Evolutionary conservation across 1,140 invertebrate genomes (phyloP).

Genomic region (Papilio aristodemus): DNA sequence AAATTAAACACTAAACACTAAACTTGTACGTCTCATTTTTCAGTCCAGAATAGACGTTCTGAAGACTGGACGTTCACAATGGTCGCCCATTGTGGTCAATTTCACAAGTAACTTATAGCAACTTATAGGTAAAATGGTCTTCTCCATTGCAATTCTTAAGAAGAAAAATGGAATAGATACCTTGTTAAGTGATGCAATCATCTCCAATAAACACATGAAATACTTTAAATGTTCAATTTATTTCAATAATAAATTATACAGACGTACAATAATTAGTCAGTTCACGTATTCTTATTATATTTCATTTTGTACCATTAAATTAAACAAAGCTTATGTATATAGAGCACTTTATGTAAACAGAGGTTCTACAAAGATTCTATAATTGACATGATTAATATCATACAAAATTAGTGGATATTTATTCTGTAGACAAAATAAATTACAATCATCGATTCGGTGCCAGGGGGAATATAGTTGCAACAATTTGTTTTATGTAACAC

Average conservation of each 20-base stretch:
- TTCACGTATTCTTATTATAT: not conserved
- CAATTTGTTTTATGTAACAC: slow-evolving; percentile 47
- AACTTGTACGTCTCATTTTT: too few species aligned
- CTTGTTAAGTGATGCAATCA: too few species aligned
- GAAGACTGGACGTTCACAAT: too few species aligned
- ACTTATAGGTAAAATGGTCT: too few species aligned
- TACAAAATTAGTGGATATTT: slow-evolving; percentile 2
- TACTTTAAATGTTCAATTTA: too few species aligned
- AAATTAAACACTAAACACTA: too few species aligned
- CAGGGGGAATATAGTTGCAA: slow-evolving; percentile 13
- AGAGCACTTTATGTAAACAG: not conserved
- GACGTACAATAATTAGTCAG: not conserved
- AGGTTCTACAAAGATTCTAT: not conserved
- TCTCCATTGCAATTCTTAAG: too few species aligned
- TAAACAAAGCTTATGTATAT: not conserved
- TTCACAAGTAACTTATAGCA: too few species aligned
- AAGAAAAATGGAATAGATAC: too few species aligned
- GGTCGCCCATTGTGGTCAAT: too few species aligned
- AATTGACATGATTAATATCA: not conserved
- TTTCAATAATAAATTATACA: not conserved
- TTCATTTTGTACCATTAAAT: not conserved
- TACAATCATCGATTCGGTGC: not conserved
- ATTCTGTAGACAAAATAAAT: slow-evolving; percentile 11
- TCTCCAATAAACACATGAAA: too few species aligned
- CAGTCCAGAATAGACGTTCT: too few species aligned